Evolutionary conservation across 2,888 invertebrate genomes (phyloP).

Genomic region (Gari tellinella): DNA sequence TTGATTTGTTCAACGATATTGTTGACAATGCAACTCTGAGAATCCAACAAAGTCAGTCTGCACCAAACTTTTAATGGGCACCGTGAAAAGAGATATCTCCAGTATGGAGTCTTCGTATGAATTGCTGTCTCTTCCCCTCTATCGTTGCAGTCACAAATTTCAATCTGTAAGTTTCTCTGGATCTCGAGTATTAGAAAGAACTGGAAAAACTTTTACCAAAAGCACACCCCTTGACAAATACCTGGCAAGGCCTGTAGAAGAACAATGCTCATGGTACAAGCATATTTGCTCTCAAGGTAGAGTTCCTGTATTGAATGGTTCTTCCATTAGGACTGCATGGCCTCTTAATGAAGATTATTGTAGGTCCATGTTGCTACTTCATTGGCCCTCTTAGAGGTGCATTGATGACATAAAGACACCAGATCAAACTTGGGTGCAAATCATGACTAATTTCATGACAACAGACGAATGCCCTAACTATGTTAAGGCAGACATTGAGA

Average conservation of each 20-base stretch:
- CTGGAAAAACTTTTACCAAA: slow-evolving; percentile 36
- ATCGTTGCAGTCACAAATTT: no score
- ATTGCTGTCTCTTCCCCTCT: slow-evolving; percentile 36
- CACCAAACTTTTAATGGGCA: slow-evolving; percentile 55
- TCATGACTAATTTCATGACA: slow-evolving; percentile 37
- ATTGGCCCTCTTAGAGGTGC: slow-evolving; percentile 58
- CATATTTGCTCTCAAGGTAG: slow-evolving; percentile 11
- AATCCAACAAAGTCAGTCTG: slow-evolving; percentile 39
- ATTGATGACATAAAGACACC: slow-evolving; percentile 48
- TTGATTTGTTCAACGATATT: slow-evolving; percentile 52
- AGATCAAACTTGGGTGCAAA: slow-evolving; percentile 46
- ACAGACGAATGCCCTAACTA: slow-evolving; percentile 37
- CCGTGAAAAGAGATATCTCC: slow-evolving; percentile 62
- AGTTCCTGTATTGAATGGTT: not conserved
- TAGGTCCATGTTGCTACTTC: slow-evolving; percentile 53
- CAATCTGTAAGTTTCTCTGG: no score
- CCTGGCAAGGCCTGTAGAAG: slow-evolving; percentile 24
- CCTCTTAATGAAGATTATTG: slow-evolving; percentile 51
- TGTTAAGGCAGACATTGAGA: slow-evolving; percentile 57
- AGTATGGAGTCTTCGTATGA: slow-evolving; percentile 57
- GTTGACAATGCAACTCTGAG: slow-evolving; percentile 23
- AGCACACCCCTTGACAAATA: slow-evolving; percentile 52
- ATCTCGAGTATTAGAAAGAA: slow-evolving; percentile 30
- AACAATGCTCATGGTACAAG: slow-evolving; percentile 37
- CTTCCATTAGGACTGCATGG: slow-evolving; percentile 32